phyloP scores from a whole-genome alignment of 2,113 vertebrate genomes.

The Pseudorectes ferrugineus region DNA sequence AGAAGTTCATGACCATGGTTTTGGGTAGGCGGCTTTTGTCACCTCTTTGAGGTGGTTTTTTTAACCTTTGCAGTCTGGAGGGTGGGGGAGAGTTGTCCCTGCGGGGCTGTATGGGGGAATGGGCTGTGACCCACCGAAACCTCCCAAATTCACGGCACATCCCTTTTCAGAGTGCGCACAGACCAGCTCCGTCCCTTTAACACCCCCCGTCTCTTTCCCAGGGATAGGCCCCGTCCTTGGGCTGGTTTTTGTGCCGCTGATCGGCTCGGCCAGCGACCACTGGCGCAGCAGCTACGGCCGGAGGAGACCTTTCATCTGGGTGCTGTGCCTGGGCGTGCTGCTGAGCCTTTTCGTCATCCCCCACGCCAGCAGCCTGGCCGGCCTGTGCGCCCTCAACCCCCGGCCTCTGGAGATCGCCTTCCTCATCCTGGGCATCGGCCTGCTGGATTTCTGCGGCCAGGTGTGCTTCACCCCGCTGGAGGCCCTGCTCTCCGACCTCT shows the following conservation, averaged over 20 bases:
- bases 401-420: slow-evolving; percentile 76
- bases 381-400: slow-evolving; percentile 51
- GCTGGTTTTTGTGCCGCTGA: slow-evolving; percentile 78
- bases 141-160: rapidly evolving
- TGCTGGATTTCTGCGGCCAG: slow-evolving; percentile 86
- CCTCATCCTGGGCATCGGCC: slow-evolving; percentile 76
- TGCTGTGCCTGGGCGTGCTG: slow-evolving; percentile 79
- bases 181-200: background rate
- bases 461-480: slow-evolving; percentile 86
- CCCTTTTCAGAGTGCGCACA: rapidly evolving
- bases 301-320: slow-evolving; percentile 85
- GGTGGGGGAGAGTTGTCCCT: background rate
- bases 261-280: slow-evolving; percentile 82
- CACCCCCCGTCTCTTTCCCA: background rate
- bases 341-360: slow-evolving; percentile 83
- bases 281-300: slow-evolving; percentile 83
- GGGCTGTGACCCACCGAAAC: background rate
- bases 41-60: background rate
- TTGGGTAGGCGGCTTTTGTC: slow-evolving; percentile 69
- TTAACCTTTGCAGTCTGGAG: rapidly evolving
- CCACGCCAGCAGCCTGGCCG: slow-evolving; percentile 68
- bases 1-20: slow-evolving; percentile 91
- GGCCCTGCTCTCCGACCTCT: slow-evolving; percentile 84
- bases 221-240: slow-evolving; percentile 84
- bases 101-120: background rate